These are phyloP conservation scores for Elgonia sp. DNA, from an alignment of 2,888 invertebrate species.

Conservation along the genomic window DNA sequence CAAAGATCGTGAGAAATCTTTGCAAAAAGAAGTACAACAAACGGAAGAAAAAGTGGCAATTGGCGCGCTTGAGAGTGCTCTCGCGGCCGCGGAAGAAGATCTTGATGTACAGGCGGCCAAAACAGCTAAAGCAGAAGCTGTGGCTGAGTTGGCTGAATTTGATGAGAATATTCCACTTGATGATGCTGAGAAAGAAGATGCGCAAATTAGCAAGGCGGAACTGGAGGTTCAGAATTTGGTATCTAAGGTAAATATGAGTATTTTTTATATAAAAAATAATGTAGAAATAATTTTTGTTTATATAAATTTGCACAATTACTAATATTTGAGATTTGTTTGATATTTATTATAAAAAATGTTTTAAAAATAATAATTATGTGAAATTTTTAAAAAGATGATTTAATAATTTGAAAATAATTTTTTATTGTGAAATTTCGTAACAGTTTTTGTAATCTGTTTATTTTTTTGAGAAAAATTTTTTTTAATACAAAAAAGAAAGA, in stretches of 20 bases:
- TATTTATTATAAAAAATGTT: too few species aligned
- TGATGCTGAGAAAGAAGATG: slow-evolving; percentile 88
- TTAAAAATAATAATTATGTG: too few species aligned
- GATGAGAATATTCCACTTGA: slow-evolving; percentile 97
- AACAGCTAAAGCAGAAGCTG: slow-evolving; percentile 95
- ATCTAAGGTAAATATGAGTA: slow-evolving; percentile 89
- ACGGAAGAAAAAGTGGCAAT: slow-evolving; percentile 89
- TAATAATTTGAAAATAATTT: too few species aligned
- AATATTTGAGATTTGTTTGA: too few species aligned
- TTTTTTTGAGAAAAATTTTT: too few species aligned
- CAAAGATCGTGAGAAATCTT: slow-evolving; percentile 86
- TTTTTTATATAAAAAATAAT: background rate
- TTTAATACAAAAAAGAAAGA: too few species aligned
- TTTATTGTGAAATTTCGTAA: too few species aligned
- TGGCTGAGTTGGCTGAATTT: slow-evolving; percentile 97
- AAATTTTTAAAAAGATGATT: too few species aligned
- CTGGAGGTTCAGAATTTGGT: slow-evolving; percentile 91
- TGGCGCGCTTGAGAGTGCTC: slow-evolving; percentile 92
- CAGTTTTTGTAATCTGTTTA: too few species aligned
- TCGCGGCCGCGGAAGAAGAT: slow-evolving; percentile 97
- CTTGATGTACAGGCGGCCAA: slow-evolving; percentile 96
- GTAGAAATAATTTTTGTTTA: too few species aligned
- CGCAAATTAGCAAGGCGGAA: slow-evolving; percentile 92
- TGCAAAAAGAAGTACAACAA: slow-evolving; percentile 83
- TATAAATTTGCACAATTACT: too few species aligned